Evolutionary conservation across 2,888 invertebrate species (phyloP).

Genomic region (Phengaris arion): DNA sequence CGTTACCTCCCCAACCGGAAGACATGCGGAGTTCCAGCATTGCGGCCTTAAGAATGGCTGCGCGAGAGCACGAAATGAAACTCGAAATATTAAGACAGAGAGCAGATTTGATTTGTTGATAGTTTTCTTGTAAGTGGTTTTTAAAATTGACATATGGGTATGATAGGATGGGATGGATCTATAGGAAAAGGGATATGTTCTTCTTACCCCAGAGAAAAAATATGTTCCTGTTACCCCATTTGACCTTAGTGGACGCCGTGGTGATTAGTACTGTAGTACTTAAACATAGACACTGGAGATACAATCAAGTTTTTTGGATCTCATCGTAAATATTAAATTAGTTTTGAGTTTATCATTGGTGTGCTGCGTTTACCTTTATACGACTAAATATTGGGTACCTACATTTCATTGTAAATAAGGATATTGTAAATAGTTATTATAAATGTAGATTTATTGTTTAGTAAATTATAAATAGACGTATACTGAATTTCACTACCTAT

Average conservation of each 20-base stretch:
- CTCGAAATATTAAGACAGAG: constrained; percentile 88
- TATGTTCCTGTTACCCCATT: background rate
- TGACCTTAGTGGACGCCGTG: background rate
- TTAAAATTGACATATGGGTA: background rate
- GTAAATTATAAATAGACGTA: constrained; percentile 31
- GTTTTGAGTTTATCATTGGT: background rate
- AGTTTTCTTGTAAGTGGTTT: constrained; percentile 19
- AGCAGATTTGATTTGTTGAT: constrained; percentile 70
- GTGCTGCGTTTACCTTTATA: constrained; percentile 22
- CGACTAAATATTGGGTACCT: background rate
- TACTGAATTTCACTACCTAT: constrained; percentile 1
- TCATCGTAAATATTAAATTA: constrained; percentile 11
- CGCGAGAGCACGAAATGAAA: constrained; percentile 92
- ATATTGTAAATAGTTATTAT: constrained; percentile 20
- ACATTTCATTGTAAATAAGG: constrained; percentile 15
- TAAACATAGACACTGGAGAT: constrained; percentile 4
- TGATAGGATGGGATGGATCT: too few relatives aligned
- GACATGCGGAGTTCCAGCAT: constrained; percentile 93
- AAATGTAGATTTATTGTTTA: constrained; percentile 26
- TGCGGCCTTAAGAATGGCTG: constrained; percentile 90
- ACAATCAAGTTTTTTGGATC: background rate
- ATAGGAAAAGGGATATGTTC: background rate
- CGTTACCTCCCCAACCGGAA: constrained; percentile 64
- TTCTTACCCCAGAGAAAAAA: background rate
- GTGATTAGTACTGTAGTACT: background rate